A percentile compares a stretch with the other conserved stretches of the same genome.
These are phyloP conservation scores for Parnassius mnemosyne DNA, from an alignment of 2,888 invertebrate species.

Conservation along the genomic window DNA sequence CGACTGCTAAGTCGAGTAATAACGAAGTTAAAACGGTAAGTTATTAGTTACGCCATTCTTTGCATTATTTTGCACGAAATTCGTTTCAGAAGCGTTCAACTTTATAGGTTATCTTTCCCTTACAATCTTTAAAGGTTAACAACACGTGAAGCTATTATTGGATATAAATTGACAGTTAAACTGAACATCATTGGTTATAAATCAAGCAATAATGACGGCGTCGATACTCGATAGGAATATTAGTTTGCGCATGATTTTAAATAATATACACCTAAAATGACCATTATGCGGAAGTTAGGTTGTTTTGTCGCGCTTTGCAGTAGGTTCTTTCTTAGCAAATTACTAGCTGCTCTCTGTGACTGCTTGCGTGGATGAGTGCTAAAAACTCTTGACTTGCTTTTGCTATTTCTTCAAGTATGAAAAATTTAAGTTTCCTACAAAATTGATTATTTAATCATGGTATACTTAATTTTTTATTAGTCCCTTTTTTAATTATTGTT, in stretches of 20 bases:
- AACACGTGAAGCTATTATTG: slow-evolving; percentile 25
- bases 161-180: slow-evolving; percentile 21
- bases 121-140: slow-evolving; percentile 25
- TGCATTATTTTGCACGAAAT: slow-evolving; percentile 20
- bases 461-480: no score
- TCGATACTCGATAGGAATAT: slow-evolving; percentile 21
- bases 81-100: slow-evolving; percentile 31
- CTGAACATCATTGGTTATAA: slow-evolving; percentile 18
- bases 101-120: slow-evolving; percentile 38
- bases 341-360: slow-evolving; percentile 5
- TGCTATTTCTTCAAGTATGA: neutral
- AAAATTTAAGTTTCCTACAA: no score
- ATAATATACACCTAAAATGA: neutral
- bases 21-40: slow-evolving; percentile 73
- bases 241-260: slow-evolving; percentile 7
- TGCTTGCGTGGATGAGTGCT: slow-evolving; percentile 3
- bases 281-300: slow-evolving; percentile 11
- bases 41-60: slow-evolving; percentile 28
- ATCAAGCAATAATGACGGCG: slow-evolving; percentile 17
- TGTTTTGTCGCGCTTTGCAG: slow-evolving; percentile 12
- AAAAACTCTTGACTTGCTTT: slow-evolving; percentile 1
- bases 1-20: slow-evolving; percentile 66
- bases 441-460: no score
- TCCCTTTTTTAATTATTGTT: no score
- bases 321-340: neutral